phyloP scores from a whole-genome alignment of 2,888 invertebrate species.

The Germaria angustata region DNA sequence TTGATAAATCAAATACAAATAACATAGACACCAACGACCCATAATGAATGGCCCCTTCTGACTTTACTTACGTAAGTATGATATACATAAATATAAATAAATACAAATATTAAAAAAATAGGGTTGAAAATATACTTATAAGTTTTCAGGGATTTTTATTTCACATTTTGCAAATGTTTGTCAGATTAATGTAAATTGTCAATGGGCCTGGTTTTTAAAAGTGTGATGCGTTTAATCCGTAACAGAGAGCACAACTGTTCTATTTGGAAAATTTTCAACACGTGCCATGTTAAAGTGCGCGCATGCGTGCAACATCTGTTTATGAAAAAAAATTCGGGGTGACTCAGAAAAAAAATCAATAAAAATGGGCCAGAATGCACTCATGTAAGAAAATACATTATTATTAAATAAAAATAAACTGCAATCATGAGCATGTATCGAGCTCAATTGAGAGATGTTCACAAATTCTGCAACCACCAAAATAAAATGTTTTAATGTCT shows the following conservation, averaged over 20 bases:
- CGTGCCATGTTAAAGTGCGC: not conserved
- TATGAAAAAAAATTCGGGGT: not conserved
- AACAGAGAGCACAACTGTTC: slow-evolving; percentile 5
- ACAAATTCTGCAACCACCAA: no score
- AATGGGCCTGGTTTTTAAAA: not conserved
- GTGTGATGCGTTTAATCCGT: slow-evolving; percentile 3
- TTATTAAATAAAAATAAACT: no score
- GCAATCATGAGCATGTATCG: no score
- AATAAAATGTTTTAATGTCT: no score
- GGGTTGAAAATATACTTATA: not conserved
- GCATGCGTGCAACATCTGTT: slow-evolving; percentile 39
- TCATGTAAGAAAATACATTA: no score
- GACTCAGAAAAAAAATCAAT: not conserved
- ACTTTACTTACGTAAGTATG: no score
- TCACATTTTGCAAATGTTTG: slow-evolving; percentile 1
- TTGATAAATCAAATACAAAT: not conserved
- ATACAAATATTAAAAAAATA: no score
- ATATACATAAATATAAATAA: no score
- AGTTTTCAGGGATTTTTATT: not conserved
- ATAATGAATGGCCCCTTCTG: not conserved
- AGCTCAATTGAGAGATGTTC: no score
- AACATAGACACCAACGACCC: no score
- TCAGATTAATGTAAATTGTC: slow-evolving; percentile 34
- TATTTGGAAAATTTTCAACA: not conserved
- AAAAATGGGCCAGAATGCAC: no score